Conservation (phyloP, 2,888 invertebrate genomes). For the Andrena marginata region DNA sequence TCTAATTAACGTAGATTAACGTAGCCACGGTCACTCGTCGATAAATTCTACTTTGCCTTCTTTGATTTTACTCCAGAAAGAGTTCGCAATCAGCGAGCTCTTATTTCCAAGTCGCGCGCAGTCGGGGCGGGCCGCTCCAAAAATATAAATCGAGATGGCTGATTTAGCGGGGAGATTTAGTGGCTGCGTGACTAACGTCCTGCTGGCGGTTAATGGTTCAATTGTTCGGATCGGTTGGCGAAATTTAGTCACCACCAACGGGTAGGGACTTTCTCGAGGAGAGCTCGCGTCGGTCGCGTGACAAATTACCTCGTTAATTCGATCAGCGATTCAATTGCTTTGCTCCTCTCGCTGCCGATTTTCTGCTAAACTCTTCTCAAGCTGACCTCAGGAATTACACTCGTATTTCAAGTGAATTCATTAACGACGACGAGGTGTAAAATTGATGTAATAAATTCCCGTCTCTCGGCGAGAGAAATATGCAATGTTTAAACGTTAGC, state of each 20-base stretch:
- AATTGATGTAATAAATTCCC: too few relatives aligned
- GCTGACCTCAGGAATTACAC: neutral
- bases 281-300: slow-evolving; percentile 34
- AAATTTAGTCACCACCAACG: slow-evolving; percentile 54
- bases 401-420: too few relatives aligned
- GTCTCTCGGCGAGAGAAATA: too few relatives aligned
- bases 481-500: neutral
- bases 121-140: slow-evolving; percentile 9
- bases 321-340: slow-evolving; percentile 49
- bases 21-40: too few relatives aligned
- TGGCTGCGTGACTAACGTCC: slow-evolving; percentile 47
- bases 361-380: slow-evolving; percentile 9
- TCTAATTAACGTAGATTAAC: too few relatives aligned
- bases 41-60: too few relatives aligned
- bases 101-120: neutral
- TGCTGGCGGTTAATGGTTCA: slow-evolving; percentile 60
- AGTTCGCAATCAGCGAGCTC: neutral
- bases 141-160: slow-evolving; percentile 48
- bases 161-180: slow-evolving; percentile 53
- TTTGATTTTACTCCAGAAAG: neutral
- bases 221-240: slow-evolving; percentile 60
- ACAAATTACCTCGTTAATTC: slow-evolving; percentile 54
- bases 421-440: too few relatives aligned
- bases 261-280: slow-evolving; percentile 12
- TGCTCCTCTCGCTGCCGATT: slow-evolving; percentile 19